Conservation (phyloP, 2,797 vertebrate genomes). For the Presbytis comata region DNA sequence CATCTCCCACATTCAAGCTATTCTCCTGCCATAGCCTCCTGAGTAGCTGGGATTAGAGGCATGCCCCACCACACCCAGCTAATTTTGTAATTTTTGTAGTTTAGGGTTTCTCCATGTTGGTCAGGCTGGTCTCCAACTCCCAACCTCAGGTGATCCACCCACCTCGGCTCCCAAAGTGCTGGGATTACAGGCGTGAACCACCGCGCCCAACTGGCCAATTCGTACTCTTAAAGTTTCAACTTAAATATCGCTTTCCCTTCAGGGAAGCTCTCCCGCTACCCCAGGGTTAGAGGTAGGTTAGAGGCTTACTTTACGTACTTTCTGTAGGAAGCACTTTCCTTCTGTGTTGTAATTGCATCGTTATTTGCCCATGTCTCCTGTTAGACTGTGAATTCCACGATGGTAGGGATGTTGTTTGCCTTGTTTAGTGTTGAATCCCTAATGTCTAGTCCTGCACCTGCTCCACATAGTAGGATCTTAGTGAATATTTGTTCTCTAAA, state of each 20-base stretch:
- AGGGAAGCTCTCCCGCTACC: not conserved
- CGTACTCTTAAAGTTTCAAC: not conserved
- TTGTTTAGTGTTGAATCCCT: slow-evolving; percentile 11
- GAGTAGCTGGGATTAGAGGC: too few species aligned
- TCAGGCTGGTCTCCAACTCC: too few species aligned
- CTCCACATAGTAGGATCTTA: not conserved
- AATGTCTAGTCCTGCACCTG: not conserved
- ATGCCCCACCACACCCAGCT: too few species aligned
- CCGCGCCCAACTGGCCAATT: not conserved
- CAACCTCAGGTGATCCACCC: too few species aligned
- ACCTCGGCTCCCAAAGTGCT: too few species aligned
- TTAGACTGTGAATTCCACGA: not conserved
- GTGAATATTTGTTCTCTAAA: not conserved
- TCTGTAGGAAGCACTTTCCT: not conserved
- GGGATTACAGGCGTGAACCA: too few species aligned
- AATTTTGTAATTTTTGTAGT: too few species aligned
- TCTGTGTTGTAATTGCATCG: not conserved
- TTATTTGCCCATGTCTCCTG: not conserved
- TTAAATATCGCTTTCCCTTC: not conserved
- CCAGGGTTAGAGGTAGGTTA: not conserved
- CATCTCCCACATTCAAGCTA: rapidly evolving
- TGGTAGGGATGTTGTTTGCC: not conserved
- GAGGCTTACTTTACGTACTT: slow-evolving; percentile 2
- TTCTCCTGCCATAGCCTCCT: too few species aligned
- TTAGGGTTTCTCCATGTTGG: too few species aligned